Evolutionary conservation across 1,140 invertebrate genomes (phyloP), one percentile per base, ranked within the genome.

Genomic region (Sesamia nonagrioides): DNA sequence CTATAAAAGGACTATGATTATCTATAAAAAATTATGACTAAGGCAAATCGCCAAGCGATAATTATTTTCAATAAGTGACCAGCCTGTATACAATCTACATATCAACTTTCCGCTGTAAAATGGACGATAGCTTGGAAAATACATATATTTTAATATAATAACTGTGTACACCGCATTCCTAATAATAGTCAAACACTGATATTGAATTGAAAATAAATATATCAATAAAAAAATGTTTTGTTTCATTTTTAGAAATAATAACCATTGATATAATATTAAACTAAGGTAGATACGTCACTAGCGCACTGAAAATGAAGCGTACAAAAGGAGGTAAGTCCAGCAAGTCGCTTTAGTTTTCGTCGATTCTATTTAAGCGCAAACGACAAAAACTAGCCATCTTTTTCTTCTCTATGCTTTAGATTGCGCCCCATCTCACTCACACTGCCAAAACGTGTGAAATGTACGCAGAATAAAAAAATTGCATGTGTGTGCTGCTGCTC

Each of bases 191-290:
- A 75, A 73, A 50, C 73, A 75, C 73, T 61, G 71, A 74, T 74
- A 75, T 75, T 75, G 73, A 75, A 75, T 61, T 75, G 56, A 75
- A 75, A 75, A 75, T 75, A 75, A 75, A 75, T 75, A 63, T 61
- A 75, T 63, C 54, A 50, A 61, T 45, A 50, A 58, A 71, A n/a
- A 35, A 60, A 60, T 58, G n/a, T 7, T 9, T 75, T 63, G 45
- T 54, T 75, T 63, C 63, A 37, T 63, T 61, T 75, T 58, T 27
- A 5, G 27, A 27, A 6, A 27, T 0, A 3, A 1, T 9, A 11
- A 8, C 15, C 3, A 17, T 13, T 13, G 7, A 42, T 18, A 40
- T 5, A 15, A 37, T 0, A 4, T 63, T 2, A 40, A 35, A n/a
- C n/a, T n/a, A n/a, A n/a, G n/a, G n/a, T n/a, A n/a, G n/a, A n/a